A percentile compares a stretch with the other conserved stretches of the same genome.
phyloP scores from a whole-genome alignment of 2,113 vertebrate species.

The Eurystomus gularis region DNA sequence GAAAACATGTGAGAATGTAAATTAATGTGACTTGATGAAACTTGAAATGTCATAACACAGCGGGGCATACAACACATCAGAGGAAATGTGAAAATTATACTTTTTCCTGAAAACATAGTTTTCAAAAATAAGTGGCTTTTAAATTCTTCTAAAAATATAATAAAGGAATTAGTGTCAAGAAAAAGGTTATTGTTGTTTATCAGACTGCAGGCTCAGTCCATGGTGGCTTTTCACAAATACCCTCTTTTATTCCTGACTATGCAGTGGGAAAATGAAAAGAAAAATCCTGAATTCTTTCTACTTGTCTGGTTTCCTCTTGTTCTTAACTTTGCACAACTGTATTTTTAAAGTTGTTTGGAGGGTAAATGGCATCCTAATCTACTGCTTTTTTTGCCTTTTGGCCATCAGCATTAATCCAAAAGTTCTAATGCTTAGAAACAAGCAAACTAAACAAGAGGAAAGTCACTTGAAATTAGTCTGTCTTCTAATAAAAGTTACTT shows the following conservation, averaged over 20 bases:
- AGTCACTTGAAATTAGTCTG: background rate
- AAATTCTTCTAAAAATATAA: conserved; percentile 63
- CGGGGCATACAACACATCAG: conserved; percentile 61
- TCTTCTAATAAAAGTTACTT: background rate
- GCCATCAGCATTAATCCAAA: background rate
- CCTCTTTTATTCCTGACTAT: background rate
- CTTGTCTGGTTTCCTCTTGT: background rate
- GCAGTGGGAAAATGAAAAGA: background rate
- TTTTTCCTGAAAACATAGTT: conserved; percentile 48
- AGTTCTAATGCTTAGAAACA: background rate
- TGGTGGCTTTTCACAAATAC: conserved; percentile 24
- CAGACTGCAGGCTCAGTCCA: conserved; percentile 15
- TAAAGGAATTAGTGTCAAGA: conserved; percentile 59
- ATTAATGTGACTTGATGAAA: conserved; percentile 49
- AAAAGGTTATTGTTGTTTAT: conserved; percentile 67
- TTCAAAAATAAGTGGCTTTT: conserved; percentile 59
- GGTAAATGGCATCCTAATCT: background rate
- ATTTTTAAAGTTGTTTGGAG: background rate
- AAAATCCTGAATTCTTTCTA: background rate
- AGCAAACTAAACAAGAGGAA: background rate
- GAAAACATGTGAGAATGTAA: conserved; percentile 37
- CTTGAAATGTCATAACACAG: conserved; percentile 70
- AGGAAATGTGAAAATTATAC: conserved; percentile 74
- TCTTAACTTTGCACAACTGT: background rate
- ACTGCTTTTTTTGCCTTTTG: background rate